Conservation (phyloP, 2,113 vertebrate species). For the Ceratotherium simum region DNA sequence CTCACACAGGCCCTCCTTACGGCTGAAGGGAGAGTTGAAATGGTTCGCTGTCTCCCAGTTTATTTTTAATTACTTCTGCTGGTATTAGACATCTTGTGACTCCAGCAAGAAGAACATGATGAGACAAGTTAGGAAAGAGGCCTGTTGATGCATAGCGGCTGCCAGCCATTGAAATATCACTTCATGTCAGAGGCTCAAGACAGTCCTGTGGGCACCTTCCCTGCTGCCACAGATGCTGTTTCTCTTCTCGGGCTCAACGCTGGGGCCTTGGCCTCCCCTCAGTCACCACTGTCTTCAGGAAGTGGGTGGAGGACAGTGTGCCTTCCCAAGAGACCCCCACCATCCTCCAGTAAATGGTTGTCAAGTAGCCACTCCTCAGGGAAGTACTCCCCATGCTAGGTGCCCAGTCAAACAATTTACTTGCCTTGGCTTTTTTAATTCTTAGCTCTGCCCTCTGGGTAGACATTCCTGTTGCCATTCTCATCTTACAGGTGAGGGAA, state of each 20-base stretch:
- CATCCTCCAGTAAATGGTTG: neutral
- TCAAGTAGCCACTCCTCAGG: neutral
- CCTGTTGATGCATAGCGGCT: neutral
- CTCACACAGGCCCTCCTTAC: neutral
- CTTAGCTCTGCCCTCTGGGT: neutral
- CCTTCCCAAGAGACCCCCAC: neutral
- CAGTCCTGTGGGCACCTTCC: neutral
- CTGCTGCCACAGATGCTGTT: accelerated
- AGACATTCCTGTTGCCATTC: neutral
- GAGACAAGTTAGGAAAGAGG: neutral
- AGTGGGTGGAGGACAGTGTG: neutral
- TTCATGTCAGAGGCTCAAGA: neutral
- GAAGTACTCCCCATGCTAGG: neutral
- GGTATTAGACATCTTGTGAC: conserved; percentile 35
- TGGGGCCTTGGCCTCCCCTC: neutral
- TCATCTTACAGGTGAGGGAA: neutral
- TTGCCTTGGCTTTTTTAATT: neutral
- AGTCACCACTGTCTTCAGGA: neutral
- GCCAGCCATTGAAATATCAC: neutral
- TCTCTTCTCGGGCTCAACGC: neutral
- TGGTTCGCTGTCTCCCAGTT: conserved; percentile 66
- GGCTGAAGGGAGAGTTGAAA: conserved; percentile 51
- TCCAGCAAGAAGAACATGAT: conserved; percentile 49
- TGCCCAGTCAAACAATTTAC: neutral
- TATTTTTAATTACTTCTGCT: conserved; percentile 83